A percentile compares a stretch with the other conserved stretches of the same genome.
These are phyloP conservation scores for Platypus cylindrus DNA, from an alignment of 2,888 invertebrate species.

Conservation along the genomic window DNA sequence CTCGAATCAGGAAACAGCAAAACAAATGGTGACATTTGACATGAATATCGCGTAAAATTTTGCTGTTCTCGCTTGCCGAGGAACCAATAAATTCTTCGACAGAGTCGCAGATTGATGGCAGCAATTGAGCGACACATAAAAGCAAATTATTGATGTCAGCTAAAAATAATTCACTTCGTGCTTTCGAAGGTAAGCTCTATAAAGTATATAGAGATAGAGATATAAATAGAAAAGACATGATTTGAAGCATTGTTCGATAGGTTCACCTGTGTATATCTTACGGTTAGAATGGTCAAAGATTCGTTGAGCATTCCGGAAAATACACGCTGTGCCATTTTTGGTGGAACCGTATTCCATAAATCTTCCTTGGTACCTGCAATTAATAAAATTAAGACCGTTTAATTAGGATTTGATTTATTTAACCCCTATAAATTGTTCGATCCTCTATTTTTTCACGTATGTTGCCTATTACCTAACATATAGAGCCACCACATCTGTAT, in stretches of 20 bases:
- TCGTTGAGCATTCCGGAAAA: constrained; percentile 79
- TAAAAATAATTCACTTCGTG: constrained; percentile 44
- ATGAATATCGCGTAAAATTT: constrained; percentile 69
- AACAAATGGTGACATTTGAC: constrained; percentile 71
- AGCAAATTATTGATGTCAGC: constrained; percentile 67
- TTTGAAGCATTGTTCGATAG: neutral
- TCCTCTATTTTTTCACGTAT: neutral
- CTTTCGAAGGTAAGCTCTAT: constrained; percentile 52
- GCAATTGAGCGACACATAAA: constrained; percentile 58
- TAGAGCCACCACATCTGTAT: constrained; percentile 86
- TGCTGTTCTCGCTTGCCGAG: constrained; percentile 43
- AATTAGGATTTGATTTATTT: too few species aligned
- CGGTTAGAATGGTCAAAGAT: constrained; percentile 65
- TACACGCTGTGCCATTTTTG: constrained; percentile 74
- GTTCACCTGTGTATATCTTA: constrained; percentile 63
- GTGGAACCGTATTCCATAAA: constrained; percentile 79
- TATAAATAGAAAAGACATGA: neutral
- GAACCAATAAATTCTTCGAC: constrained; percentile 52
- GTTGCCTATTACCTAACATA: constrained; percentile 67
- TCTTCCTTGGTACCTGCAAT: constrained; percentile 59
- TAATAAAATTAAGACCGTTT: constrained; percentile 15
- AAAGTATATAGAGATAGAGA: constrained; percentile 1
- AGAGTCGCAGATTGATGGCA: constrained; percentile 53
- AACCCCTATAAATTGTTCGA: too few species aligned
- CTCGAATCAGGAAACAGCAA: constrained; percentile 59